Evolutionary conservation across 1,140 invertebrate genomes (phyloP).

Genomic region (Gryllus bimaculatus): DNA sequence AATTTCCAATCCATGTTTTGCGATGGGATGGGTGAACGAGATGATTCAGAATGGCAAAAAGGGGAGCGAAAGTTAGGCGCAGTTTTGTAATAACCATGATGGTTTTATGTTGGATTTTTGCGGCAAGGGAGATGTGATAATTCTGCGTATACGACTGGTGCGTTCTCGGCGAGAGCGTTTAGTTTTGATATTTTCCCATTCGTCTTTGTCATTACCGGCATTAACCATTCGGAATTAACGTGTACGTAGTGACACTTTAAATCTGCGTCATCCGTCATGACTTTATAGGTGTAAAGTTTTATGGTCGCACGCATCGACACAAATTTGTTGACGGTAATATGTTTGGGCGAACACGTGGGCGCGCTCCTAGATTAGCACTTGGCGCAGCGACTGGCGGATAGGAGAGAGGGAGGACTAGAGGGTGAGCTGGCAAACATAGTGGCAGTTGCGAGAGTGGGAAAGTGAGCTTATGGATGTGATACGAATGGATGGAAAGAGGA

Average conservation of each 20-base stretch:
- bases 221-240: background rate
- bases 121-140: background rate
- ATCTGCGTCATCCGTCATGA: background rate
- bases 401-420: too few relatives aligned
- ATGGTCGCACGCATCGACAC: background rate
- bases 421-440: too few relatives aligned
- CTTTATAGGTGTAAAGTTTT: conserved; percentile 1
- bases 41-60: background rate
- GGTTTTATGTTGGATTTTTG: conserved; percentile 1
- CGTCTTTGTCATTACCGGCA: background rate
- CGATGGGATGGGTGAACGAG: background rate
- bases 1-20: background rate
- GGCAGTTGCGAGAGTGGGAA: too few relatives aligned
- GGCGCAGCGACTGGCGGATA: too few relatives aligned
- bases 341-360: background rate
- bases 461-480: too few relatives aligned
- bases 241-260: background rate
- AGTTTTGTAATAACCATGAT: conserved; percentile 1
- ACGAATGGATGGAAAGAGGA: too few relatives aligned
- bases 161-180: background rate
- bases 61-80: background rate
- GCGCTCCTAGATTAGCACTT: background rate
- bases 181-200: background rate
- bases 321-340: conserved; percentile 5
- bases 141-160: background rate